Base-by-base conservation (phyloP, 1,140 invertebrate genomes). In the Panagrolaimus sp. region DNA sequence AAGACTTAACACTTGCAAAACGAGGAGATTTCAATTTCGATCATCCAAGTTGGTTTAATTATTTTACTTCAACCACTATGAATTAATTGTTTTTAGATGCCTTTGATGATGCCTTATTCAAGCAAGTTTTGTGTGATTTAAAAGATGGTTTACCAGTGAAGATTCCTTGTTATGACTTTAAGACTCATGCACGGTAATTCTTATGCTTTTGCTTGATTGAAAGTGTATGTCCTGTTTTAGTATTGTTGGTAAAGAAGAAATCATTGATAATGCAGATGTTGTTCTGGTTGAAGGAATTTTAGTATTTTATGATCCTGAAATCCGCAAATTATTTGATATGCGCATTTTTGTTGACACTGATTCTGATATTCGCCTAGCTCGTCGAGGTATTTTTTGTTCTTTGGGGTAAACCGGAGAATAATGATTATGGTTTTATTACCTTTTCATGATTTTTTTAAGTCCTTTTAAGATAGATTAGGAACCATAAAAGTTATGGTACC, bases 321-420 rank as follows among this genome's bases (percentile, higher is more conserved):
- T 98, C 65, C 85, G 95, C 68, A 91, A 96, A 65, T 86, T 97
- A 26, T 98, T 98, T 85, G 92, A 98, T 83, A 96, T 98, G 93
- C 98, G 98, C 85, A 86, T 99, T 9, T 75, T 99, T 87, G 96
- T 98, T 26, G 96, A 98, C 81, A 97, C 94, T 0, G 95, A 98
- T 86, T 94, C 95, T 0, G 96, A 98, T 83, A 98, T 94, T 0
- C 88, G 96, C 77, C 86, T 99, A 17, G 91, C 94, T 1, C 88
- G 95, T 78, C 88, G 95, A 90, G 93, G 93, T 96, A 43, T 21
- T 24, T 68, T 43, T 55, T 48, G 69, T 17, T 67, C 70, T 70
- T 65, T 55, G n/a, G n/a, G n/a, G n/a, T n/a, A n/a, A n/a, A n/a
- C n/a, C n/a, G n/a, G n/a, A n/a, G n/a, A n/a, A n/a, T n/a, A n/a